Conservation (phyloP, 2,797 vertebrate genomes). For the Gallinago nigripennis region DNA sequence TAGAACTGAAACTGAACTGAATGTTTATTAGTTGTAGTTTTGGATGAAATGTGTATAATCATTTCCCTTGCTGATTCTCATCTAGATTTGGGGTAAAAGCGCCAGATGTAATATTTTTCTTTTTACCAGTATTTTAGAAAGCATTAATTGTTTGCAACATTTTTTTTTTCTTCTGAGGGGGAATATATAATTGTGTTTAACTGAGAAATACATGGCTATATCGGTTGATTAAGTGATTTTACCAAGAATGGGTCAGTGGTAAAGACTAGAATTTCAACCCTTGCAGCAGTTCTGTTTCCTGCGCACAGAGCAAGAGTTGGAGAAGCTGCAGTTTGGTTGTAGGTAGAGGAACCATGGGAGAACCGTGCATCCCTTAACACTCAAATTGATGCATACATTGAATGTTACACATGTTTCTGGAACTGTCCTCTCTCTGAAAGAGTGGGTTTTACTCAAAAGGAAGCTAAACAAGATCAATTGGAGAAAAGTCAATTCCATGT, state of each 20-base stretch:
- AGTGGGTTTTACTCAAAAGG: background rate
- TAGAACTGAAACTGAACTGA: background rate
- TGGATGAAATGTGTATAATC: background rate
- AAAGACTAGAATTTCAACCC: background rate
- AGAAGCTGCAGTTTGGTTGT: background rate
- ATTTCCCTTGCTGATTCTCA: background rate
- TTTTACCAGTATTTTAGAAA: background rate
- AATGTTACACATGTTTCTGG: background rate
- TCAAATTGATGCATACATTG: background rate
- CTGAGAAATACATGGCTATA: background rate
- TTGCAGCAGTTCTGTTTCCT: background rate
- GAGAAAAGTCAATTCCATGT: background rate
- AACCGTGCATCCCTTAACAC: background rate
- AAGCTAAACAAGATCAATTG: background rate
- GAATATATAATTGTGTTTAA: background rate
- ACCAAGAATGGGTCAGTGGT: background rate
- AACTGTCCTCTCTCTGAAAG: background rate
- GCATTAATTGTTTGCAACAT: background rate
- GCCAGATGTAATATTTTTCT: background rate
- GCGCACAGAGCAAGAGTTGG: background rate
- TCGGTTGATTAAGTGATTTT: background rate
- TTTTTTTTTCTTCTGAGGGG: background rate
- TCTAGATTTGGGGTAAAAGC: background rate
- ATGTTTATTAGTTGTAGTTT: background rate
- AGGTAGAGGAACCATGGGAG: background rate